Percentiles rank a stretch among this genome's conserved stretches.
These are phyloP conservation scores for Plecturocebus donacophilus DNA, from an alignment of 2,113 vertebrate genomes.

Conservation along the genomic window DNA sequence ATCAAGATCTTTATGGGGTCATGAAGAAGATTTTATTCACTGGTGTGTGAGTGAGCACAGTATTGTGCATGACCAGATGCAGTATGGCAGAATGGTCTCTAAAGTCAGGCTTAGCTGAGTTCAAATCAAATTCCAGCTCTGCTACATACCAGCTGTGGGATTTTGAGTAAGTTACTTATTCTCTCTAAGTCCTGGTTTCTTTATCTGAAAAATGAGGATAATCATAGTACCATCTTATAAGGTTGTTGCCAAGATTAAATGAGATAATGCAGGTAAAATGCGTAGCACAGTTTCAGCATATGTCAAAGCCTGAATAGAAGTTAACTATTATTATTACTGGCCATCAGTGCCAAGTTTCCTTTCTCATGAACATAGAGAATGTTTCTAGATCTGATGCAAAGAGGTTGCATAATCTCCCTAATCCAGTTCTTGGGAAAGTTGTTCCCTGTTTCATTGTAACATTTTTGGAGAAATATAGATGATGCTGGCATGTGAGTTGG, in stretches of 20 bases:
- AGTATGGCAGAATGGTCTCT: background rate
- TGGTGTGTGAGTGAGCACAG: background rate
- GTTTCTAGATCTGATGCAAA: background rate
- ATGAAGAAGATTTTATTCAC: background rate
- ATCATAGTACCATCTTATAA: background rate
- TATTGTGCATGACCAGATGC: too few relatives aligned
- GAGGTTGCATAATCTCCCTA: background rate
- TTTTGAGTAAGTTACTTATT: background rate
- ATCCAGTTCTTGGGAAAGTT: background rate
- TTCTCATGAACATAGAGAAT: background rate
- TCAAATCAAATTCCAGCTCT: background rate
- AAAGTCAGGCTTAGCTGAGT: background rate
- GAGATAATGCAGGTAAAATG: background rate
- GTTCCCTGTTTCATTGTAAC: background rate
- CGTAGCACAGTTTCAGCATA: background rate
- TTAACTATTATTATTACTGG: background rate
- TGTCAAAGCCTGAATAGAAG: background rate
- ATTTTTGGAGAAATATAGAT: background rate
- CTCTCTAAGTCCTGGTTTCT: background rate
- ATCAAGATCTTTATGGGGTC: background rate
- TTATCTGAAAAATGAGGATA: background rate
- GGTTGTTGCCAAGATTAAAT: background rate
- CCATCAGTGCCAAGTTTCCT: background rate
- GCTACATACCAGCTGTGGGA: background rate
- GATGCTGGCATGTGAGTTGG: background rate